phyloP scores from a whole-genome alignment of 2,797 vertebrate species.

The Pseudochaenichthys georgianus region DNA sequence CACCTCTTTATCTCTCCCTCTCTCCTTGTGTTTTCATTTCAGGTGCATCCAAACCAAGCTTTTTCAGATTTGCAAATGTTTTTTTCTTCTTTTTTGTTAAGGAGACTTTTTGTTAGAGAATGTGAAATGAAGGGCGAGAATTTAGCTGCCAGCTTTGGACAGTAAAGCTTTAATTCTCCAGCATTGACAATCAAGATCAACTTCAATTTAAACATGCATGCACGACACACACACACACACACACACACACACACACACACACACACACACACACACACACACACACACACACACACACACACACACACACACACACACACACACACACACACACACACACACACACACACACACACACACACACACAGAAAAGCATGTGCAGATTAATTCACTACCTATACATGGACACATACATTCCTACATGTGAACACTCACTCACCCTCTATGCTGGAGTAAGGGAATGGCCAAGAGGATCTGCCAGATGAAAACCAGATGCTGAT shows the following conservation, averaged over 20 bases:
- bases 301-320: too few relatives aligned
- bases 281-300: slow-evolving; percentile 65
- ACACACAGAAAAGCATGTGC: slow-evolving; percentile 58
- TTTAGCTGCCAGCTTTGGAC: slow-evolving; percentile 85
- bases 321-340: slow-evolving; percentile 61
- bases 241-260: slow-evolving; percentile 35
- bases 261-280: slow-evolving; percentile 34
- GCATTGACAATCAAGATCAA: slow-evolving; percentile 91
- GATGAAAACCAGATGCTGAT: slow-evolving; percentile 74
- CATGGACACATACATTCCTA: slow-evolving; percentile 62
- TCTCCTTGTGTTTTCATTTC: slow-evolving; percentile 60
- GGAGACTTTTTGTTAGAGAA: slow-evolving; percentile 82
- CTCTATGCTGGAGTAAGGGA: slow-evolving; percentile 72
- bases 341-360: slow-evolving; percentile 35
- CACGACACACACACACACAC: slow-evolving; percentile 71
- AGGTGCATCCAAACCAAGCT: slow-evolving; percentile 81
- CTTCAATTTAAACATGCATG: slow-evolving; percentile 69
- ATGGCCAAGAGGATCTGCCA: slow-evolving; percentile 67
- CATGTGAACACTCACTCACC: slow-evolving; percentile 63
- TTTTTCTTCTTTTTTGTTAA: slow-evolving; percentile 72
- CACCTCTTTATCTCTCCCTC: slow-evolving; percentile 30
- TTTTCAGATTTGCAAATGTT: slow-evolving; percentile 84
- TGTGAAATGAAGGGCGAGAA: slow-evolving; percentile 83
- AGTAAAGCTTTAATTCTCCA: slow-evolving; percentile 87
- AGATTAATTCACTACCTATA: slow-evolving; percentile 71